Base-by-base conservation (phyloP, 1,140 invertebrate species). In the Stratiolaelaps scimitus region DNA sequence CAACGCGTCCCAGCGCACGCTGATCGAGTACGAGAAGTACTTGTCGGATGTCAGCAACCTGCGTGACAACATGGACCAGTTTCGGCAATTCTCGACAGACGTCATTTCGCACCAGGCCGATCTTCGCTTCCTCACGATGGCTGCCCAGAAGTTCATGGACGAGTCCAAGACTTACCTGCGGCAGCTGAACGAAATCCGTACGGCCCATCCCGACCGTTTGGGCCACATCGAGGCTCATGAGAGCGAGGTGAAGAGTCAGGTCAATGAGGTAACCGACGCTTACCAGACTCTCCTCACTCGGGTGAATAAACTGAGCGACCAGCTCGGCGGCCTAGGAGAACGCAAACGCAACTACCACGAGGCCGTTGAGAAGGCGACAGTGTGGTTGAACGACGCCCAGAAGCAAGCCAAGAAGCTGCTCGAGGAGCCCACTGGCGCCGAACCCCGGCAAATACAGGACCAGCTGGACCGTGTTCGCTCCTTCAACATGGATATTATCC, bases 81-180 rank as follows among this genome's bases (percentile, higher is more conserved):
- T 72, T 28, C 68, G 75, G 73, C 87, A 89, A 68, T 91, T 96
- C 75, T 84, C 90, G n/a, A 87, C 84, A 66, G 91, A 96, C 76
- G 88, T 95, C 0, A 91, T 94, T 70, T 85, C 89, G 1, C 91
- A 94, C 73, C 89, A 94, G 76, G 92, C 89, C 1, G 92, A 96
- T 77, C 77, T 94, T 1, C 80, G 91, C 28, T 95, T 93, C 74
- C 90, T 94, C 66, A 91, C 89, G 1, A 92, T 95, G 85, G 84
- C 88, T 0, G 89, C 88, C 0, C 89, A 94, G 77, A 93, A 93
- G 75, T 95, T 93, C 75, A 82, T 92, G 43, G 89, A 93, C 72
- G 89, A 94, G 75, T 88, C 88, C 72, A 92, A 90, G 76, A 83
- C 91, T 69, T 91, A 89, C 75, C 76, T 91, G 1, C 80, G 81